These are phyloP conservation scores for Turdus rufiventris DNA, from an alignment of 2,113 vertebrate species.

Conservation along the genomic window DNA sequence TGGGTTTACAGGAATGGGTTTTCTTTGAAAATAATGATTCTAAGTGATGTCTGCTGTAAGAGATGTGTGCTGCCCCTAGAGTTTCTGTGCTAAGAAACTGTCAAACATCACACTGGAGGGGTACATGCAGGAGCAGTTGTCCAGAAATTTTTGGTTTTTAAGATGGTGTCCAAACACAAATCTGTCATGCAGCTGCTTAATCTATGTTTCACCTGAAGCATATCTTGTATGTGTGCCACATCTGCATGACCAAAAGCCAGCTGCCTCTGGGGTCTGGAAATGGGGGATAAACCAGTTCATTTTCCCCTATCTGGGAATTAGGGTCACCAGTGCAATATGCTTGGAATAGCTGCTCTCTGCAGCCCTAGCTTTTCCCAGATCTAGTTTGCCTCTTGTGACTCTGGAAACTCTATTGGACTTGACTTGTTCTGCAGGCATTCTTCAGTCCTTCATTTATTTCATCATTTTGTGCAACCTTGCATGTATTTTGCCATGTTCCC, in stretches of 20 bases:
- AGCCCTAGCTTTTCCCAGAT: not conserved
- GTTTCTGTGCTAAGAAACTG: not conserved
- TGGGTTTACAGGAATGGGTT: not conserved
- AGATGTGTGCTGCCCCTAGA: not conserved
- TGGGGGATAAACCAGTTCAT: accelerated
- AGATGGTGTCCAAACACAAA: not conserved
- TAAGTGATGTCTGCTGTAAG: not conserved
- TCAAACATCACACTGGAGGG: not conserved
- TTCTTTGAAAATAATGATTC: not conserved
- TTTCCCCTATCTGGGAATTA: accelerated
- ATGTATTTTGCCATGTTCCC: not conserved
- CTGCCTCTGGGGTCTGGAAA: not conserved
- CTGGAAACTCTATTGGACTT: not conserved
- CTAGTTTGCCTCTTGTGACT: not conserved
- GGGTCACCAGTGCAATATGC: not conserved
- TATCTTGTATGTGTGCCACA: not conserved
- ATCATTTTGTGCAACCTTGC: not conserved
- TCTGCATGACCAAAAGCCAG: not conserved
- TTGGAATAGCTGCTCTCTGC: not conserved
- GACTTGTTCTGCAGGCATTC: not conserved
- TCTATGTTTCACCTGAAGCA: not conserved
- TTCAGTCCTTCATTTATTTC: not conserved
- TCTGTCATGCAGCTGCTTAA: not conserved
- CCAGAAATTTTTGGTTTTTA: not conserved
- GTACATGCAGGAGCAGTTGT: not conserved